These are phyloP conservation scores for Cinclus mexicanus DNA, from an alignment of 2,113 vertebrate genomes.

Conservation along the genomic window DNA sequence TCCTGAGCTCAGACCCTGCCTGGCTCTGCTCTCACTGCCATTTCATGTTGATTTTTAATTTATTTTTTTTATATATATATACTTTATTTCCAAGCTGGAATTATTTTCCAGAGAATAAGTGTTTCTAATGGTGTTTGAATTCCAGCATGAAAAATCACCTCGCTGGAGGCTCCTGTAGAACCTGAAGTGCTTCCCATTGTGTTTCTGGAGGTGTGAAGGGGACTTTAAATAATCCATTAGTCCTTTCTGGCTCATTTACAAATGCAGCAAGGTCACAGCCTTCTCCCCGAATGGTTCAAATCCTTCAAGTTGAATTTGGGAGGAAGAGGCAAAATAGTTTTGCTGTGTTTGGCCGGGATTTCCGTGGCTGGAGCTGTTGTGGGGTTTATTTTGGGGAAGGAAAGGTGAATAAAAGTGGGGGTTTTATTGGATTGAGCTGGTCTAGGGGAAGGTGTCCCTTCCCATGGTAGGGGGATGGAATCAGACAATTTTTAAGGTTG, in stretches of 20 bases:
- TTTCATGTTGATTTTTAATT: not conserved
- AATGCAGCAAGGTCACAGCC: slow-evolving; percentile 3
- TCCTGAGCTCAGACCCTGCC: not conserved
- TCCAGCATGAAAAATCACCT: slow-evolving; percentile 25
- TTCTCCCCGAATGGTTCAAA: not conserved
- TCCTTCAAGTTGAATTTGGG: not conserved
- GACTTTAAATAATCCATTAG: not conserved
- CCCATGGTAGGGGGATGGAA: accelerated
- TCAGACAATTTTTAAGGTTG: accelerated
- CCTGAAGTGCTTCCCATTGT: not conserved
- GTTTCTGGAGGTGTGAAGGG: slow-evolving; percentile 8
- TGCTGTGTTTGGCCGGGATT: not conserved
- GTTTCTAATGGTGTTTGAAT: slow-evolving; percentile 26
- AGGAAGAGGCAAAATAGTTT: not conserved
- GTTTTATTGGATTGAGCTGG: not conserved
- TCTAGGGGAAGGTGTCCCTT: not conserved
- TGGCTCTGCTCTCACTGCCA: not conserved
- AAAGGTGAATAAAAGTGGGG: not conserved
- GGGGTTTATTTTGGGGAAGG: not conserved
- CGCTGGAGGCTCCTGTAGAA: slow-evolving; percentile 9
- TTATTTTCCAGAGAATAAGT: not conserved
- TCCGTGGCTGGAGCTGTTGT: not conserved
- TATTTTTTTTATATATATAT: not conserved
- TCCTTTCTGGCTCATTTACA: not conserved
- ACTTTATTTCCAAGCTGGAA: not conserved